Evolutionary conservation across 2,113 vertebrate genomes (phyloP).

Genomic region (Ornithorhynchus anatinus): DNA sequence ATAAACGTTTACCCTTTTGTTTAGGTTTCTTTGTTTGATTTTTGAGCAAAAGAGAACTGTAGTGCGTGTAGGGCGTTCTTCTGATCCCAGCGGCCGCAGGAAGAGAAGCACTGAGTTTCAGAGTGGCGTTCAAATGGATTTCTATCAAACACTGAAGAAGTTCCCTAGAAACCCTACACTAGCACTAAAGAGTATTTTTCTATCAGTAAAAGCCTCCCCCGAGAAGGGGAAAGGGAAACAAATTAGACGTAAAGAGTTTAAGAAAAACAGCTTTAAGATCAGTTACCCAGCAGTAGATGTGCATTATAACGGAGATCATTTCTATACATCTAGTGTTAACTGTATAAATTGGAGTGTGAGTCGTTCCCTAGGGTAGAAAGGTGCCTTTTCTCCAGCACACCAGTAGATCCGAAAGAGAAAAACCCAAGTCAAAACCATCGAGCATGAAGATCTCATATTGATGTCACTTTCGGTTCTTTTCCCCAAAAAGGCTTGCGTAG

Average conservation of each 20-base stretch:
- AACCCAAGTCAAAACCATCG: slow-evolving; percentile 52
- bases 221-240: slow-evolving; percentile 65
- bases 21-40: slow-evolving; percentile 84
- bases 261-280: slow-evolving; percentile 65
- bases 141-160: slow-evolving; percentile 53
- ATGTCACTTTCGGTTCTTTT: slow-evolving; percentile 54
- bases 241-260: slow-evolving; percentile 64
- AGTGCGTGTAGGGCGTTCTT: slow-evolving; percentile 72
- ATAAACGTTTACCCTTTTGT: slow-evolving; percentile 83
- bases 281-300: slow-evolving; percentile 62
- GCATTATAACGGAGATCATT: slow-evolving; percentile 64
- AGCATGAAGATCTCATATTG: slow-evolving; percentile 69
- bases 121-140: slow-evolving; percentile 48
- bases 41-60: slow-evolving; percentile 75
- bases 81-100: slow-evolving; percentile 61
- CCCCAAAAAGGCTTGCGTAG: slow-evolving; percentile 58
- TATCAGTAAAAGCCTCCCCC: slow-evolving; percentile 66
- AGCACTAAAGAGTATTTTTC: slow-evolving; percentile 81
- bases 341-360: slow-evolving; percentile 70
- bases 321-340: slow-evolving; percentile 68
- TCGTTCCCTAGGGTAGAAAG: slow-evolving; percentile 63
- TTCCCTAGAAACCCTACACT: slow-evolving; percentile 62
- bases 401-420: slow-evolving; percentile 64
- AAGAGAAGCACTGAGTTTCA: slow-evolving; percentile 54
- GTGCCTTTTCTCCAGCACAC: slow-evolving; percentile 62